Base-by-base conservation (phyloP, 2,113 vertebrate genomes). In the Phrynocephalus versicolor region DNA sequence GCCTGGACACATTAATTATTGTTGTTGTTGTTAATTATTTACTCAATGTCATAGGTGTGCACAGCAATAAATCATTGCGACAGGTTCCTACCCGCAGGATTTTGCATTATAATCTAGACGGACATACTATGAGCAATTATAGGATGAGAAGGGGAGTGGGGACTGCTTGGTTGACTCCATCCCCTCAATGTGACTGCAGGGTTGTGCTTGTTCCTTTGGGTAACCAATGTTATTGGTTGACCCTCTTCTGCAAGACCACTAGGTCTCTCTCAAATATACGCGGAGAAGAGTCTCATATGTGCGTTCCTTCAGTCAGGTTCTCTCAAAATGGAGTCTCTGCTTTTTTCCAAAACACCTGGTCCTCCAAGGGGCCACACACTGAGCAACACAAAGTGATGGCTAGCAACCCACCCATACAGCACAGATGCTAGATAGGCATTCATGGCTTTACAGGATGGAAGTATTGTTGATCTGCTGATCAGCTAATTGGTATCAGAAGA, bases 241-340 rank as follows among this genome's bases (percentile, higher is more conserved):
- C 6, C n/a, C 8, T 8, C 57, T 85, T 58, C 30, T 1, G 30
- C 14, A 41, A 0, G 0, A 2, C 19, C n/a, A 6, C 35, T 69
- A 0, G 16, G 39, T 7, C 1, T 0, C 0, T 0, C 41, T 71
- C 1, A 3, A 2, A 0, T 0, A 3, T 21, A 41, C 2, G 2
- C 6, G 0, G 1, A 45, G 35, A 25, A 23, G 16, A 35, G 19
- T 2, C 1, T 21, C 1, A 0, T 2, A 3, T 25, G 82, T 13
- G 79, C 25, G 58, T 94, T 84, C 13, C 84, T 79, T 88, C 83
- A 86, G 70, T 35, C 91, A 88, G 89, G 77, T 85, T 93, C 91
- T 93, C 95, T 93, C 90, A 95, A 86, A 45, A 90, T 30, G 90
- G 94, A n/a, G 39, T 4, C n/a, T n/a, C n/a, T n/a, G n/a, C n/a